Base-by-base conservation (phyloP, 2,888 invertebrate genomes). In the Thumatha senex region DNA sequence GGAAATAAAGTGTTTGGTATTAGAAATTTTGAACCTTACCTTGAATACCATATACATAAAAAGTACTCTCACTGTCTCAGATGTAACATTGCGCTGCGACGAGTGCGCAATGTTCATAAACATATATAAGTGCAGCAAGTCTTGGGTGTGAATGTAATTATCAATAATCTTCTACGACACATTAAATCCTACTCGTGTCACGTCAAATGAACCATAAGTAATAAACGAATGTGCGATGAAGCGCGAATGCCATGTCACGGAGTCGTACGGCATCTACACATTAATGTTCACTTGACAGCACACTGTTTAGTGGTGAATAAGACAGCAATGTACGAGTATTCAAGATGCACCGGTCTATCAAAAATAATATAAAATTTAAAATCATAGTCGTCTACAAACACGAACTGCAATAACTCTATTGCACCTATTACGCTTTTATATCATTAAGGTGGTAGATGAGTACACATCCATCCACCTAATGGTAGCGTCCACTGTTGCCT, bases 201-300 rank as follows among this genome's bases (percentile, higher is more conserved):
- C 31, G 3, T 11, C 40, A 29, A 57, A 57, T 57, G 58, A 52
- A 39, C 38, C 41, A 47, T 40, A 46, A 50, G 49, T 40, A 46
- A 50, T 50, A 46, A 57, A 66, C 49, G 51, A 41, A 42, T 14
- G 42, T 14, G 41, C 44, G 41, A 48, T 53, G 47, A 33, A 3
- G 48, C 8, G 54, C 47, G 44, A 62, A 51, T 31, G 35, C 31
- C 40, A 36, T 12, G 40, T 29, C 40, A 44, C 44, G 34, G 29
- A 24, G 12, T 30, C 35, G 15, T 30, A 34, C 14, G 10, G 35
- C 44, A 7, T 8, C 7, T 14, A 14, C 2, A 7, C 12, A 12
- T 35, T n/a, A n/a, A n/a, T 24, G 47, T 45, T 40, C 11, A n/a
- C 12, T 18, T 42, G 13, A 40, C 24, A 34, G 13, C 14, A 36